Evolutionary conservation across 2,113 vertebrate species (phyloP), one percentile per base, ranked within the genome.

Genomic region (Nematolebias whitei): DNA sequence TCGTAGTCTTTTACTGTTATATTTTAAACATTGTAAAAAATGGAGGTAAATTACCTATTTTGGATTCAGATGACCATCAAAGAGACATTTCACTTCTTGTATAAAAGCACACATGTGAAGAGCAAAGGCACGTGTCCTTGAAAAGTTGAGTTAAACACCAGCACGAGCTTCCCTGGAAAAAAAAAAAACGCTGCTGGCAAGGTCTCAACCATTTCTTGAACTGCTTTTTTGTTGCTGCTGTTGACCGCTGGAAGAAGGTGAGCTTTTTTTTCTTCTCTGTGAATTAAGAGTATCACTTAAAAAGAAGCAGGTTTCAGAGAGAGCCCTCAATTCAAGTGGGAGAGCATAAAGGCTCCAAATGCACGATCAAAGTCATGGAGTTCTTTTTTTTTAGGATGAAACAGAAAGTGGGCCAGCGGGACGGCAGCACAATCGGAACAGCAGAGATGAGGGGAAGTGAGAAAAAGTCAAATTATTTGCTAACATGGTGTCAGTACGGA

Each of bases 291-390:
- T n/a, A 62, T 78, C 58, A 29, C 61, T 44, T 54, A 24, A 63
- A 59, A 63, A 72, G 69, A 55, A 64, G n/a, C 43, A 63, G 67
- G 53, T 61, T 78, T 80, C 61, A 68, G 60, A 68, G 60, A 78
- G 57, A 74, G 64, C 51, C 6, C 24, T 75, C 38, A 60, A 63
- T 80, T 75, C 53, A 50, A 73, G 51, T 47, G 68, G 68, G 40
- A 23, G 26, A 74, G 32, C 45, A 58, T n/a, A 19, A 83, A 68
- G 50, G 23, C 60, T 67, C 41, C 29, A 63, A 59, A 71, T 23
- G 39, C 50, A 38, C 52, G 68, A 79, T 74, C 63, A 85, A 82
- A 82, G 69, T 60, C 12, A 6, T 9, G 14, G 47, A 64, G 16
- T 11, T 55, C 40, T 32, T 6, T 56, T 20, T 76, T 62, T 71